Percentiles rank a stretch among this genome's conserved stretches.
phyloP scores from a whole-genome alignment of 1,140 invertebrate genomes.

The Trypoxylus dichotomus region DNA sequence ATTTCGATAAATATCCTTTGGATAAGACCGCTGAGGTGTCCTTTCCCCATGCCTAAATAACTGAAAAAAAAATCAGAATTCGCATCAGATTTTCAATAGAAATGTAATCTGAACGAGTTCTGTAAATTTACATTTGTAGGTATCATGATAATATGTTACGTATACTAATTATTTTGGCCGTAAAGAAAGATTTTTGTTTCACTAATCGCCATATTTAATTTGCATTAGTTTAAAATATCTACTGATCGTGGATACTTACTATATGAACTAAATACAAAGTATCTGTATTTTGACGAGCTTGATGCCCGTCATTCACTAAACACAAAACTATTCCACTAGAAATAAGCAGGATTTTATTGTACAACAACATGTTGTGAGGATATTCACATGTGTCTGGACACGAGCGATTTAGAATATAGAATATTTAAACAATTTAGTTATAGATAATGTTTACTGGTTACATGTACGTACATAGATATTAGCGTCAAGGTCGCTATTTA shows the following conservation, averaged over 20 bases:
- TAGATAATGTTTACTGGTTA: background rate
- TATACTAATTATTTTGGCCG: no score
- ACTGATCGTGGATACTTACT: background rate
- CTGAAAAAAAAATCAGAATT: constrained; percentile 50
- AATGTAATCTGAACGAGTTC: no score
- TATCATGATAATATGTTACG: no score
- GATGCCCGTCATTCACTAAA: background rate
- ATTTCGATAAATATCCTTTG: constrained; percentile 64
- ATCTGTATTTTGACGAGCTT: background rate
- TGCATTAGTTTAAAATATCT: background rate
- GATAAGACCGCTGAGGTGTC: constrained; percentile 69
- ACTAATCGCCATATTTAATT: no score
- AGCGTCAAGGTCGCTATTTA: background rate
- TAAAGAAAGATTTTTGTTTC: no score
- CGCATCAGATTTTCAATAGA: background rate
- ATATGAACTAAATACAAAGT: background rate
- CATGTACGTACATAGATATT: background rate
- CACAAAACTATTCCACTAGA: background rate
- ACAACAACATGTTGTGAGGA: background rate
- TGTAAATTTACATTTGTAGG: no score
- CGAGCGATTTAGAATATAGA: background rate
- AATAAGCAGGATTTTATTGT: background rate
- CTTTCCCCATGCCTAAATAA: constrained; percentile 78
- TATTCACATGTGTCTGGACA: background rate
- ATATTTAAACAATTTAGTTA: background rate